A percentile compares a stretch with the other conserved stretches of the same genome.
Conservation (phyloP, 2,888 invertebrate species). For the Diachrysia chrysitis region DNA sequence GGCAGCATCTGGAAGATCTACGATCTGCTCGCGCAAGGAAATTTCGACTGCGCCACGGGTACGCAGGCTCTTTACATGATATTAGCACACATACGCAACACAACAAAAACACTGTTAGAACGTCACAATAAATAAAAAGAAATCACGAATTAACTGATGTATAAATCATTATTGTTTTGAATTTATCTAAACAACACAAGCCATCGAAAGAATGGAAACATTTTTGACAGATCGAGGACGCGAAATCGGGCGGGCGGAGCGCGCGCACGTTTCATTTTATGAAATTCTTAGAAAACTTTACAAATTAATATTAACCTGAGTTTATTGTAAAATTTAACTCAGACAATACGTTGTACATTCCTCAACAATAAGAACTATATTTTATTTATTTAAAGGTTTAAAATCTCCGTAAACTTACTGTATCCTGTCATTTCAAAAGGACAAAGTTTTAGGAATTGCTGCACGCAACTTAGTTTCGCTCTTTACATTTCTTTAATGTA, state of each 20-base stretch:
- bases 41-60: conserved; percentile 67
- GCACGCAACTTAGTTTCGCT: conserved; percentile 2
- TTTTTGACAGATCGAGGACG: conserved; percentile 83
- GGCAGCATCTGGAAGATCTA: conserved; percentile 84
- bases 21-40: conserved; percentile 66
- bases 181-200: conserved; percentile 74
- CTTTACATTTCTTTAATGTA: neutral
- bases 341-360: neutral
- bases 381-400: neutral
- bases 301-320: conserved; percentile 9
- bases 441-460: neutral
- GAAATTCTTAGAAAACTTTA: conserved; percentile 51
- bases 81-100: conserved; percentile 61
- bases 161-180: conserved; percentile 72
- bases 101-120: conserved; percentile 57
- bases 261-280: conserved; percentile 76
- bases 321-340: neutral
- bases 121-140: conserved; percentile 63
- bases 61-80: conserved; percentile 68
- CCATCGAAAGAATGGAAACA: conserved; percentile 74
- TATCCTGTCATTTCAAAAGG: neutral
- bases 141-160: conserved; percentile 60
- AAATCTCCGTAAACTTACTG: neutral
- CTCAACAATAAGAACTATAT: neutral
- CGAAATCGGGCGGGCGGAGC: conserved; percentile 69